phyloP scores from a whole-genome alignment of 1,140 invertebrate species.

The Panagrolaimus sp. region DNA sequence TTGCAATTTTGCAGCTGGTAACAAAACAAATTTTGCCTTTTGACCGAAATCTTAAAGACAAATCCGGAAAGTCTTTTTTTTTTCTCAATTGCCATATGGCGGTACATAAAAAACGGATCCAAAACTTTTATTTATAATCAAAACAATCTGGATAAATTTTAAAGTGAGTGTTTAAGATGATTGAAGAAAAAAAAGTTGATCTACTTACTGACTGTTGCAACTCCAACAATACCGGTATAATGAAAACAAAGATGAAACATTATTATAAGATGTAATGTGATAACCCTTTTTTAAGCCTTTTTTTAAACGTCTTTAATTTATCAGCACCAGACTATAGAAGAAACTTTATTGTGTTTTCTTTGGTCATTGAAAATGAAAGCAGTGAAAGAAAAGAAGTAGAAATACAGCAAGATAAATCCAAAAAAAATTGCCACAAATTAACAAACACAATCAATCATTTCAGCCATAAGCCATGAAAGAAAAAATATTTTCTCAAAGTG shows the following conservation, averaged over 20 bases:
- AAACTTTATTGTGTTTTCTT: background rate
- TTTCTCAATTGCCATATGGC: too few species aligned
- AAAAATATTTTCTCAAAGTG: background rate
- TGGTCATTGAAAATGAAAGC: background rate
- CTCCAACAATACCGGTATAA: constrained; percentile 45
- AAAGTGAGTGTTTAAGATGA: background rate
- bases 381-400: background rate
- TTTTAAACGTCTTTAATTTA: constrained; percentile 14
- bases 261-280: constrained; percentile 12
- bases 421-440: constrained; percentile 15
- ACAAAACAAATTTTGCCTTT: background rate
- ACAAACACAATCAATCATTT: constrained; percentile 11
- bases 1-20: background rate
- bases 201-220: constrained; percentile 47
- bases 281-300: background rate
- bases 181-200: background rate
- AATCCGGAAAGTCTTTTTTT: too few species aligned
- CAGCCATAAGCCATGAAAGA: background rate
- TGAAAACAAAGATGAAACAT: constrained; percentile 48
- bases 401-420: constrained; percentile 10
- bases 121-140: background rate
- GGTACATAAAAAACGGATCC: background rate
- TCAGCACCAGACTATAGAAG: background rate
- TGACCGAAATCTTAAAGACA: background rate
- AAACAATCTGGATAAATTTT: background rate